These are phyloP conservation scores for Mycalesis mineus DNA, from an alignment of 2,888 invertebrate species.

Conservation along the genomic window DNA sequence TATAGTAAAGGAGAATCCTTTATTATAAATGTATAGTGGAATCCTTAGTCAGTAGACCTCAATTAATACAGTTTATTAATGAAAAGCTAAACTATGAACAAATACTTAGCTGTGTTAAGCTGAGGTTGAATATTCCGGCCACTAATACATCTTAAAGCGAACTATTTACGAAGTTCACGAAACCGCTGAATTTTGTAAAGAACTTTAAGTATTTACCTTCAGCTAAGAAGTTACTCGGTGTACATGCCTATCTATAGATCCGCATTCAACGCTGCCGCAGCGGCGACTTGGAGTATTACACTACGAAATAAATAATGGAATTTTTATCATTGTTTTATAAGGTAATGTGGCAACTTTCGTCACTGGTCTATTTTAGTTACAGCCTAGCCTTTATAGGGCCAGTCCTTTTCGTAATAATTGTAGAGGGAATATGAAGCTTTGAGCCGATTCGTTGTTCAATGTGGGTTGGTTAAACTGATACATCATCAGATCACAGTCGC, in stretches of 20 bases:
- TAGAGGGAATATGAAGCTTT: too few relatives aligned
- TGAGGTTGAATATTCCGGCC: slow-evolving; percentile 1
- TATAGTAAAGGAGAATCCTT: too few relatives aligned
- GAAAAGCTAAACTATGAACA: slow-evolving; percentile 24
- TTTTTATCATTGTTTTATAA: too few relatives aligned
- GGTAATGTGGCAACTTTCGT: too few relatives aligned
- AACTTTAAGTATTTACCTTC: slow-evolving; percentile 3
- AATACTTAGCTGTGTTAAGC: background rate
- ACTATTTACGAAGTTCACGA: slow-evolving; percentile 2
- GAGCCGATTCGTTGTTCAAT: too few relatives aligned
- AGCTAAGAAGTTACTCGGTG: background rate
- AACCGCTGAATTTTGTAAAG: background rate
- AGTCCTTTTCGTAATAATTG: too few relatives aligned
- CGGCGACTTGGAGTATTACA: background rate
- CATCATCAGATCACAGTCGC: too few relatives aligned
- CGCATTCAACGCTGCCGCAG: background rate
- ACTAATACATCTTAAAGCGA: slow-evolving; percentile 4
- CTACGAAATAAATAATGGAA: background rate
- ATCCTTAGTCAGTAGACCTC: background rate
- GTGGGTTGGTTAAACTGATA: too few relatives aligned
- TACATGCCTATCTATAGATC: background rate
- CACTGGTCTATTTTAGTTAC: too few relatives aligned
- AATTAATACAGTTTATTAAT: background rate
- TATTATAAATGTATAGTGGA: background rate
- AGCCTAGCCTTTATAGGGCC: too few relatives aligned